A percentile compares a stretch with the other conserved stretches of the same genome.
These are phyloP conservation scores for Alosa alosa DNA, from an alignment of 2,113 vertebrate genomes.

Conservation along the genomic window DNA sequence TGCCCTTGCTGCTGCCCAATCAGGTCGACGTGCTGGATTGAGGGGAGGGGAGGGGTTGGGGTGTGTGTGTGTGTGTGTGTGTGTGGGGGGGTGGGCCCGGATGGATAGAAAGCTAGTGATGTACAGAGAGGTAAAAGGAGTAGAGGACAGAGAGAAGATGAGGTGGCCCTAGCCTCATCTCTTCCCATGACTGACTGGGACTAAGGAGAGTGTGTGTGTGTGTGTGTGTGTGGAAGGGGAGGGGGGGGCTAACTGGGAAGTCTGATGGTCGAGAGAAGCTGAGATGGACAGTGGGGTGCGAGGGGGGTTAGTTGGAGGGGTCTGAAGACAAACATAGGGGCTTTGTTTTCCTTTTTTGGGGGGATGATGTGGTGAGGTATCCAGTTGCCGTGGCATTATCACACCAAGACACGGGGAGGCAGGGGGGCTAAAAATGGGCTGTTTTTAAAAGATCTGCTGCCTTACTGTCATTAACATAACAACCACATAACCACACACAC, in stretches of 20 bases:
- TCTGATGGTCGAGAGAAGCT: not conserved
- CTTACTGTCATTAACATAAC: conserved; percentile 43
- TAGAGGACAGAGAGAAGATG: not conserved
- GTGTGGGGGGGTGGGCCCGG: not conserved
- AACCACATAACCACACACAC: conserved; percentile 26
- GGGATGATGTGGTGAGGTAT: conserved; percentile 22
- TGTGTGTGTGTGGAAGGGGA: not conserved
- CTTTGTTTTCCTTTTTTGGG: not conserved
- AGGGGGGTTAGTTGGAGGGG: not conserved
- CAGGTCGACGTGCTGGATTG: conserved; percentile 74
- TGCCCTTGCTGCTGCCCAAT: conserved; percentile 67
- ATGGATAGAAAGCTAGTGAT: not conserved
- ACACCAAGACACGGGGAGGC: conserved; percentile 22
- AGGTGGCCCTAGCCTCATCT: too few species aligned
- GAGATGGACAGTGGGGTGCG: not conserved
- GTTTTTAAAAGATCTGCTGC: conserved; percentile 33
- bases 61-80: too few species aligned
- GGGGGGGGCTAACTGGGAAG: not conserved
- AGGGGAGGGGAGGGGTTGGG: conserved; percentile 46
- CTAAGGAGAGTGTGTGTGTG: not conserved
- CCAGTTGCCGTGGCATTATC: not conserved
- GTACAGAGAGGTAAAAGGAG: too few species aligned
- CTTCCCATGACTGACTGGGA: not conserved
- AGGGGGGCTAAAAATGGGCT: conserved; percentile 10
- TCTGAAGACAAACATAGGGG: not conserved